Evolutionary conservation across 2,797 vertebrate species (phyloP).

Genomic region (Galago senegalensis): DNA sequence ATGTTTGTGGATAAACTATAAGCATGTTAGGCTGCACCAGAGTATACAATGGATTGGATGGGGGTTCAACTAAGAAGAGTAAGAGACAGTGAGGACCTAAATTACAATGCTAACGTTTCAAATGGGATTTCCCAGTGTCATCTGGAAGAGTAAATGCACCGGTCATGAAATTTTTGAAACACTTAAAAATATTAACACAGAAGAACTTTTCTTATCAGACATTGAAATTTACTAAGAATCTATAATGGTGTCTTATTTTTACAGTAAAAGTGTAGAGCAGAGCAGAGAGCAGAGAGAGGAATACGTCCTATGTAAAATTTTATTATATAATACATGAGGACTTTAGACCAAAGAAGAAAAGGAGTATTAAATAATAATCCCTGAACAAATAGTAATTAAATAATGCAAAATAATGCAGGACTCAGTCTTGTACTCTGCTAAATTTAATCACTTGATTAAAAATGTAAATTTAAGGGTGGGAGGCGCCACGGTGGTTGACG

Average conservation of each 20-base stretch:
- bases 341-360: conserved; percentile 21
- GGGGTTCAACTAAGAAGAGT: neutral
- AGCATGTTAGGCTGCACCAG: neutral
- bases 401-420: neutral
- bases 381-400: conserved; percentile 31
- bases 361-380: neutral
- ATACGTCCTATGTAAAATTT: neutral
- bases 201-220: neutral
- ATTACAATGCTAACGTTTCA: neutral
- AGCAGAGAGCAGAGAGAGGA: neutral
- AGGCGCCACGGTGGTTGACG: too few relatives aligned
- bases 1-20: neutral
- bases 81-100: neutral
- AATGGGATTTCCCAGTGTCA: neutral
- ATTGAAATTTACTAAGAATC: neutral
- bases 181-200: neutral
- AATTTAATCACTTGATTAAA: neutral
- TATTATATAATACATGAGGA: neutral
- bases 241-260: neutral
- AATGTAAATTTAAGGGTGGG: neutral
- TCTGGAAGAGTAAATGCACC: neutral
- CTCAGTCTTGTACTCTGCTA: neutral
- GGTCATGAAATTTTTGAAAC: neutral
- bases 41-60: neutral
- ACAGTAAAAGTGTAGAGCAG: neutral